Conservation (phyloP, 2,113 vertebrate genomes). For the Myiozetetes cayanensis region DNA sequence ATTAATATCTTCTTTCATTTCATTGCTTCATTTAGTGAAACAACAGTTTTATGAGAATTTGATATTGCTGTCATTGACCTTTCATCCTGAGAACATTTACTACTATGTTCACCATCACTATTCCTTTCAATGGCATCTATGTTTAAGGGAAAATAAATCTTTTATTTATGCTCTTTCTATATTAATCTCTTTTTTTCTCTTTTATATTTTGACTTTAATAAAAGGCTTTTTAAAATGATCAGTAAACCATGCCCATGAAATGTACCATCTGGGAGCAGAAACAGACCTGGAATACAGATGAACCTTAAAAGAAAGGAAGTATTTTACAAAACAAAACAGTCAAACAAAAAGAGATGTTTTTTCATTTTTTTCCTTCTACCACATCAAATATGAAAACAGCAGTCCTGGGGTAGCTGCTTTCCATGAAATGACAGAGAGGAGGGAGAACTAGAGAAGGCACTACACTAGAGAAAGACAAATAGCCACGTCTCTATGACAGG, state of each 20-base stretch:
- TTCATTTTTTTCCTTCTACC: background rate
- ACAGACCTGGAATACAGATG: background rate
- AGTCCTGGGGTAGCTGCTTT: slow-evolving; percentile 22
- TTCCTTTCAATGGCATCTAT: background rate
- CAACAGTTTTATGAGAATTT: background rate
- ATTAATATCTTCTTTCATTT: background rate
- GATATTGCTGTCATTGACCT: background rate
- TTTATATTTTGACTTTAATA: background rate
- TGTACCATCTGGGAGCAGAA: background rate
- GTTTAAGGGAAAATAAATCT: background rate
- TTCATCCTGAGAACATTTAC: background rate
- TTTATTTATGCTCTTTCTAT: background rate
- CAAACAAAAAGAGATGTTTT: background rate
- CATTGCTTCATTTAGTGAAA: background rate
- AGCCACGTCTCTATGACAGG: background rate
- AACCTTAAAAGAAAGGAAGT: background rate
- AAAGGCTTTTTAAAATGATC: background rate
- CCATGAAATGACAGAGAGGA: slow-evolving; percentile 43
- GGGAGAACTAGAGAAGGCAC: background rate
- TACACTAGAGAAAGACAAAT: slow-evolving; percentile 9
- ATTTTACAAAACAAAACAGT: background rate
- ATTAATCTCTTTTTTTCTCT: background rate
- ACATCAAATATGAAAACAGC: slow-evolving; percentile 35
- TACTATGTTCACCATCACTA: background rate
- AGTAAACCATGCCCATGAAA: background rate